Evolutionary conservation across 2,888 invertebrate genomes (phyloP), one percentile per base, ranked within the genome.

Genomic region (Macroteleia sp.): DNA sequence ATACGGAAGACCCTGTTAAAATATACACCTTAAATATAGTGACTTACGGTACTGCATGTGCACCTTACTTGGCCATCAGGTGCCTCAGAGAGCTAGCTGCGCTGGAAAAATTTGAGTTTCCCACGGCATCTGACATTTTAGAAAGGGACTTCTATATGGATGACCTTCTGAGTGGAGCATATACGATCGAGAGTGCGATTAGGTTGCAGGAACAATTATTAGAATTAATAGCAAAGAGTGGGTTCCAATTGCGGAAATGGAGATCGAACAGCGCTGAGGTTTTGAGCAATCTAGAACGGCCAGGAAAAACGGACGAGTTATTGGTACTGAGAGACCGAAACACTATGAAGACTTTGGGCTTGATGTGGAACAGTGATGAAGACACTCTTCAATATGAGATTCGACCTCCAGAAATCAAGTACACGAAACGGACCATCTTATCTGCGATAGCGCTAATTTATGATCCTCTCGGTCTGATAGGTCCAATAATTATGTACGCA

Each of bases 171-270:
- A 32, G 57, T 30, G 57, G 42, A 41, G 41, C 20, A 17, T 17
- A 57, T 25, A 20, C n/a, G 1, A 10, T 59, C 5, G 44, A 59
- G 17, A 14, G 32, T 9, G 44, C 28, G 76, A 82, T 19, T 87
- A 87, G 20, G 81, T 87, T 32, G 52, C 52, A 69, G n/a, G 25
- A 44, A 48, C 28, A 77, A 32, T 12, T 76, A 1, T 28, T 48
- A 6, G 17, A 66, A 6, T 12, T 74, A 5, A 28, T 74, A 1
- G 19, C n/a, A 2, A 14, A 22, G 4, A 32, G 34, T 6, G 3
- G 22, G 8, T 46, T 17, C 10, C 32, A 9, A 20, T n/a, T 59
- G 16, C n/a, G 77, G 9, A 80, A 81, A 28, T 80, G 78, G 80
- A 50, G 77, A 20, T 39, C 74, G 0, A 79, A 79, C 30, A 12